A percentile compares a stretch with the other conserved stretches of the same genome.
Evolutionary conservation across 2,113 vertebrate species (phyloP).

Genomic region (Labrus mixtus): DNA sequence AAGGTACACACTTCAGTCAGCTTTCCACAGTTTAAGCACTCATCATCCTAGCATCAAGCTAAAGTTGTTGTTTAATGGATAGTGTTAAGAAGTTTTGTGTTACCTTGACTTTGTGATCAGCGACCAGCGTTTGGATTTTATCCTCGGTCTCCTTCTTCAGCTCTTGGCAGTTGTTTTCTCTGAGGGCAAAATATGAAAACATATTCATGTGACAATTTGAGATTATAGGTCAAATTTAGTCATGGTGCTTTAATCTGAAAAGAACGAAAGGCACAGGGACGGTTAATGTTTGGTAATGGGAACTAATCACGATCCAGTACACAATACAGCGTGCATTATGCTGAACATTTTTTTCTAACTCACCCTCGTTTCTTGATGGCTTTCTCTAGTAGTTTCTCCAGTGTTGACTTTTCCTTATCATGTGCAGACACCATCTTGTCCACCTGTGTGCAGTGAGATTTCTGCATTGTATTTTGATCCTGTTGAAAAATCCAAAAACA

Average conservation of each 20-base stretch:
- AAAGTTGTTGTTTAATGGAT: not conserved
- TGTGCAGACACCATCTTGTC: slow-evolving; percentile 96
- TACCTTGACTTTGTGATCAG: slow-evolving; percentile 98
- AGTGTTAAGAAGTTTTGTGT: no score
- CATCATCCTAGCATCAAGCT: not conserved
- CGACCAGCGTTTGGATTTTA: slow-evolving; percentile 92
- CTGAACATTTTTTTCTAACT: not conserved
- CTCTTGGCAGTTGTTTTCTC: slow-evolving; percentile 96
- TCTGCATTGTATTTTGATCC: slow-evolving; percentile 97
- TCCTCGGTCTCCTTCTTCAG: slow-evolving; percentile 98
- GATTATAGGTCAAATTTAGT: not conserved
- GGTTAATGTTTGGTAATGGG: no score
- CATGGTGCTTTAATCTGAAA: not conserved
- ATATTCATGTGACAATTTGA: not conserved
- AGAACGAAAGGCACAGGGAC: no score
- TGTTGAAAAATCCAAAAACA: slow-evolving; percentile 64
- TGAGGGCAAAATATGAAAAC: slow-evolving; percentile 67
- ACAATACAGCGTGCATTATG: no score
- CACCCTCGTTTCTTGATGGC: slow-evolving; percentile 98
- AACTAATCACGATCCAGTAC: no score
- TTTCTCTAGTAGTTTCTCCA: slow-evolving; percentile 96
- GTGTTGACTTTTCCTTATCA: slow-evolving; percentile 92
- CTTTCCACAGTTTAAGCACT: not conserved
- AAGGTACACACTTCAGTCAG: not conserved
- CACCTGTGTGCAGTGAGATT: slow-evolving; percentile 94